Evolutionary conservation across 2,888 invertebrate genomes (phyloP).

Genomic region (Sinelater perroti): DNA sequence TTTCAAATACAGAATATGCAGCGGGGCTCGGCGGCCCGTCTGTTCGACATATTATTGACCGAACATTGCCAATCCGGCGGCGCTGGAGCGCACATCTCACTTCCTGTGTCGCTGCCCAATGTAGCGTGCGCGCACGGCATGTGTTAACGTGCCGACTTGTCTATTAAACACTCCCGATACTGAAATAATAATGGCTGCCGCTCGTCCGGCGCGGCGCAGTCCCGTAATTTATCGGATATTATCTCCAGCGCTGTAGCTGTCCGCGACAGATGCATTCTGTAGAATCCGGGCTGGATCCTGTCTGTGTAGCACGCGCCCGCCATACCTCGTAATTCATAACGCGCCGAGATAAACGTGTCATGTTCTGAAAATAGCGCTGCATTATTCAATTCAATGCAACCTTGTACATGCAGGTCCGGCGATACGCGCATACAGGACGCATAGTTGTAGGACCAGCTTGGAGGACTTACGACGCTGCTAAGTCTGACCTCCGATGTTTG

Average conservation of each 20-base stretch:
- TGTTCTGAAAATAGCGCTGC: constrained; percentile 10
- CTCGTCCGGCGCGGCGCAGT: constrained; percentile 1
- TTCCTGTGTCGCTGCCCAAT: constrained; percentile 20
- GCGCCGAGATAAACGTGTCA: constrained; percentile 14
- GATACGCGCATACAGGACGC: no score
- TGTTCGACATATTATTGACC: not conserved
- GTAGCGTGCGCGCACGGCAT: constrained; percentile 17
- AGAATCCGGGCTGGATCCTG: constrained; percentile 14
- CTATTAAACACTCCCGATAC: constrained; percentile 19
- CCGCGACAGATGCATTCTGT: constrained; percentile 28
- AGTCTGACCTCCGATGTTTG: constrained; percentile 12
- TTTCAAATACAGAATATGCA: not conserved
- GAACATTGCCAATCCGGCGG: not conserved
- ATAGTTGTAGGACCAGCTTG: no score
- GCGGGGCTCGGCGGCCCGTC: not conserved
- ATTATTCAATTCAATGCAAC: constrained; percentile 23
- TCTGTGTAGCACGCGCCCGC: constrained; percentile 13
- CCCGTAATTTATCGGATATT: constrained; percentile 20
- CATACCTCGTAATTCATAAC: constrained; percentile 18
- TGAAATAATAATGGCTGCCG: constrained; percentile 19
- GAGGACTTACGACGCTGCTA: no score
- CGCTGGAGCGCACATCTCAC: constrained; percentile 15
- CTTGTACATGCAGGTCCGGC: no score
- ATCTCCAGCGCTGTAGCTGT: constrained; percentile 19
- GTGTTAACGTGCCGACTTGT: constrained; percentile 19